A percentile compares a stretch with the other conserved stretches of the same genome.
These are phyloP conservation scores for Sarotherodon lohbergeri DNA, from an alignment of 2,113 vertebrate species.

Conservation along the genomic window DNA sequence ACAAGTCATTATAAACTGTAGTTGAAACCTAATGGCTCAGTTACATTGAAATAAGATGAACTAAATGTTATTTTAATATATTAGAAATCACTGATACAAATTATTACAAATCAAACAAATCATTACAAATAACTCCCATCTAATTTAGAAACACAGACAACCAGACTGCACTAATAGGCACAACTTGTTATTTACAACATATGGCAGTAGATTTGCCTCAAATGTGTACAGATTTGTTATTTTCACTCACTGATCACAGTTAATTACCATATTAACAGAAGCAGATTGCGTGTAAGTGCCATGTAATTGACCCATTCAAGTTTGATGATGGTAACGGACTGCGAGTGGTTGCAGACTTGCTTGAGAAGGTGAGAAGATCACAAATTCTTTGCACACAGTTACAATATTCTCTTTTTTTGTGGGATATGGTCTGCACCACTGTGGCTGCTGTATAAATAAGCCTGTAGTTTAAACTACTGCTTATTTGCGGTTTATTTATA, in stretches of 20 bases:
- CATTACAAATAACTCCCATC: not conserved
- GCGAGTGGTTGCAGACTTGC: not conserved
- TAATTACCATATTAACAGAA: not conserved
- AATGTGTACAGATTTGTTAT: not conserved
- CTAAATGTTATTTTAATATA: not conserved
- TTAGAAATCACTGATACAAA: not conserved
- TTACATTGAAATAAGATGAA: not conserved
- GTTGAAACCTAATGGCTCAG: not conserved
- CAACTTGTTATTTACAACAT: not conserved
- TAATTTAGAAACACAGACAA: not conserved
- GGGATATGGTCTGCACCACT: not conserved
- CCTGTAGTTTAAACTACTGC: not conserved
- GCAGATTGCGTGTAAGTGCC: fast-evolving
- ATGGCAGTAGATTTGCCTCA: not conserved
- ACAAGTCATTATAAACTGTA: not conserved
- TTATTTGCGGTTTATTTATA: too few relatives aligned
- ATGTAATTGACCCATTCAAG: not conserved
- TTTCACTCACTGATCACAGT: not conserved
- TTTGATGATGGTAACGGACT: not conserved
- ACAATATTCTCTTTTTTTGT: not conserved
- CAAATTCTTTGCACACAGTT: not conserved
- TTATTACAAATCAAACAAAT: not conserved
- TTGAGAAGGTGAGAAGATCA: not conserved
- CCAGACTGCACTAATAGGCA: not conserved
- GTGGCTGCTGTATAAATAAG: not conserved